Conservation (phyloP, 2,797 vertebrate species). For the Nannoperca australis region DNA sequence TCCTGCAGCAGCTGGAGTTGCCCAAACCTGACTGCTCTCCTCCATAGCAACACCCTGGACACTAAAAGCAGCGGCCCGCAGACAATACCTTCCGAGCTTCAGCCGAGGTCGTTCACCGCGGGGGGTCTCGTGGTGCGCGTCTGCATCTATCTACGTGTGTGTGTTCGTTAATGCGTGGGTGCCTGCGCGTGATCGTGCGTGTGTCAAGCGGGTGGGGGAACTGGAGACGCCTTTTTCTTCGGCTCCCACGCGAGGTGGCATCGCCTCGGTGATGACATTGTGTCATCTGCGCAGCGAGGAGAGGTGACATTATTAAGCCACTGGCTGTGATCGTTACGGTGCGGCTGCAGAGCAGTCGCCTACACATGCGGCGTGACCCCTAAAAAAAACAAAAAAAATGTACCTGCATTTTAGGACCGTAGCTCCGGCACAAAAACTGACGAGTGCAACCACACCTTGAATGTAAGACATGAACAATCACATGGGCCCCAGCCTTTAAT, state of each 20-base stretch:
- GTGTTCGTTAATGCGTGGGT: constrained; percentile 59
- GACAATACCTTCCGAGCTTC: constrained; percentile 70
- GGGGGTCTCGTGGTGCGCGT: constrained; percentile 55
- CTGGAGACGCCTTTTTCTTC: constrained; percentile 72
- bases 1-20: constrained; percentile 76
- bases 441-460: constrained; percentile 82
- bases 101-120: constrained; percentile 76
- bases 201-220: constrained; percentile 50
- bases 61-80: constrained; percentile 62
- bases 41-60: constrained; percentile 79
- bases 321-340: constrained; percentile 32
- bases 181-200: constrained; percentile 48
- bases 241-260: constrained; percentile 52
- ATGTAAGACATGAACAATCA: constrained; percentile 66
- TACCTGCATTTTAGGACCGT: constrained; percentile 58
- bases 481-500: constrained; percentile 64
- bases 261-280: constrained; percentile 52
- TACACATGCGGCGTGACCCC: constrained; percentile 52
- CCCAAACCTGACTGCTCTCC: constrained; percentile 67
- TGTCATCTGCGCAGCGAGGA: constrained; percentile 54
- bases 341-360: constrained; percentile 37
- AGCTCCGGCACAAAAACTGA: constrained; percentile 48
- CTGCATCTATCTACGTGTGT: constrained; percentile 15
- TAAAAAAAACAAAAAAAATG: too few relatives aligned
- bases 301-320: constrained; percentile 65